A percentile compares a stretch with the other conserved stretches of the same genome.
Evolutionary conservation across 2,113 vertebrate species (phyloP).

Genomic region (Aegithalos caudatus): DNA sequence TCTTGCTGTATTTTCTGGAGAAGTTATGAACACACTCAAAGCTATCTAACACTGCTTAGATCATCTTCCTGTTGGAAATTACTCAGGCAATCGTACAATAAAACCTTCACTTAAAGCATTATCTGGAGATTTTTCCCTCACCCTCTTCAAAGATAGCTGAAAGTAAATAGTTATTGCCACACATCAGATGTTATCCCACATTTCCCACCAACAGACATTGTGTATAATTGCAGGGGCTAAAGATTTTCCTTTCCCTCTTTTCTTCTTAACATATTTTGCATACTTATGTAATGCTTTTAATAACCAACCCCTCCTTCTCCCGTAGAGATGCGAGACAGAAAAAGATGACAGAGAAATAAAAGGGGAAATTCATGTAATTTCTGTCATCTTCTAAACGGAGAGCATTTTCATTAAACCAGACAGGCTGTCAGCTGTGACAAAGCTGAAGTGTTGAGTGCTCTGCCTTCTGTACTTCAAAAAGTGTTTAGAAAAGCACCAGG

Average conservation of each 20-base stretch:
- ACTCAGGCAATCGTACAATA: not conserved
- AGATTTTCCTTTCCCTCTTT: not conserved
- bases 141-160: not conserved
- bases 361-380: slow-evolving; percentile 30
- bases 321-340: not conserved
- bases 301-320: slow-evolving; percentile 23
- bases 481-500: not conserved
- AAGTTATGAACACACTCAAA: not conserved
- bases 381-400: slow-evolving; percentile 43
- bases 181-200: slow-evolving; percentile 11
- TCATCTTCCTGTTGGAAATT: slow-evolving; percentile 17
- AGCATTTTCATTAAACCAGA: slow-evolving; percentile 64
- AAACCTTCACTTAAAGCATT: slow-evolving; percentile 9
- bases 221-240: slow-evolving; percentile 24
- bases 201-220: not conserved
- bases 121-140: slow-evolving; percentile 18
- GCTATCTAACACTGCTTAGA: slow-evolving; percentile 27
- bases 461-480: not conserved
- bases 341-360: slow-evolving; percentile 53
- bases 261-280: slow-evolving; percentile 52
- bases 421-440: slow-evolving; percentile 66
- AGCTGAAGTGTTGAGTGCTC: slow-evolving; percentile 40
- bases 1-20: not conserved
- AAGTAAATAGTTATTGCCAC: slow-evolving; percentile 47
- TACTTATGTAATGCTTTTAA: slow-evolving; percentile 55